phyloP scores from a whole-genome alignment of 2,113 vertebrate genomes.

The Austrofundulus limnaeus region DNA sequence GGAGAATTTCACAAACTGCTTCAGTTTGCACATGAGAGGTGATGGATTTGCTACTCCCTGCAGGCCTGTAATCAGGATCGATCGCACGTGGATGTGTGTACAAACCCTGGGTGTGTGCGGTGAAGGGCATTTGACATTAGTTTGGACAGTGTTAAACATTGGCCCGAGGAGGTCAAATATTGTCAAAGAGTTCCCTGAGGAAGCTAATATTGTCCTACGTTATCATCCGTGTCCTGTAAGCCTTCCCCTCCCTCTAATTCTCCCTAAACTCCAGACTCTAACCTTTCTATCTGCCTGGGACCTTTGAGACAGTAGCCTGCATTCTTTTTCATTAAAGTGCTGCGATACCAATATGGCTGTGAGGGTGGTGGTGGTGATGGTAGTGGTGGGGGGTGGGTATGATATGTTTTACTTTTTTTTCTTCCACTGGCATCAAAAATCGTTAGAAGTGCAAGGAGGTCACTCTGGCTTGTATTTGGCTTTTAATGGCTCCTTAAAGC shows the following conservation, averaged over 20 bases:
- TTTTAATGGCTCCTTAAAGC: conserved; percentile 77
- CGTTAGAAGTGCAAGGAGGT: conserved; percentile 73
- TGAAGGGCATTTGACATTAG: conserved; percentile 52
- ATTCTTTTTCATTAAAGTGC: conserved; percentile 78
- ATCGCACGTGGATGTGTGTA: conserved; percentile 33
- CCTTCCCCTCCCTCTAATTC: conserved; percentile 55
- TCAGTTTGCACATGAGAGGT: conserved; percentile 13
- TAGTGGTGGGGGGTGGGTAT: no score
- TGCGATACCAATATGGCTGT: conserved; percentile 71
- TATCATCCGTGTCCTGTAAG: conserved; percentile 53
- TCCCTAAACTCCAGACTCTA: conserved; percentile 67
- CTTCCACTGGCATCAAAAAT: conserved; percentile 72
- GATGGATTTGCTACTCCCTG: conserved; percentile 45
- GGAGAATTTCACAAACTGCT: conserved; percentile 40
- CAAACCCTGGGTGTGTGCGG: conserved; percentile 8
- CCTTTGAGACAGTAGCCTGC: conserved; percentile 64
- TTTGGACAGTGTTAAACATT: conserved; percentile 57
- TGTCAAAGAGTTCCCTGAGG: conserved; percentile 59
- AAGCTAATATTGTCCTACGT: conserved; percentile 61
- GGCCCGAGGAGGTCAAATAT: conserved; percentile 68
- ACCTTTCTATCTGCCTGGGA: conserved; percentile 63
- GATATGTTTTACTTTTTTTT: conserved; percentile 68
- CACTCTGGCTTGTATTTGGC: conserved; percentile 68
- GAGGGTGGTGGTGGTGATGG: no score
- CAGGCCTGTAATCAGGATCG: conserved; percentile 33